Evolutionary conservation across 2,888 invertebrate species (phyloP).

Genomic region (Pomacea canaliculata): DNA sequence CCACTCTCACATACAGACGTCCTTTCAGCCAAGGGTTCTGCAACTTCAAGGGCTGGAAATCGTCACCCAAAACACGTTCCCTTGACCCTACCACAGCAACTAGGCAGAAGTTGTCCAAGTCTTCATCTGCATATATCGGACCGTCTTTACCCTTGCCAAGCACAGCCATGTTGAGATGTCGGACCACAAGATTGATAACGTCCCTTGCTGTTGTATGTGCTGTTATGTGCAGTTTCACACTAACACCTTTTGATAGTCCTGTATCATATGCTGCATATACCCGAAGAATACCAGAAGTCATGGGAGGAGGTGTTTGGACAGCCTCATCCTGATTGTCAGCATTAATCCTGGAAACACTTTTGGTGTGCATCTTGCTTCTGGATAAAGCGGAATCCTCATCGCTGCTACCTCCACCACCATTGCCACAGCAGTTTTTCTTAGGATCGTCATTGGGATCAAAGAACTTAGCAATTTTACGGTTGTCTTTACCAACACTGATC

Average conservation of each 20-base stretch:
- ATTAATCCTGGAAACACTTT: not conserved
- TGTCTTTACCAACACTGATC: conserved; percentile 61
- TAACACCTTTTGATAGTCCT: conserved; percentile 91
- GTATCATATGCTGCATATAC: conserved; percentile 97
- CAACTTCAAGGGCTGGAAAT: conserved; percentile 91
- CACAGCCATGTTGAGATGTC: conserved; percentile 82
- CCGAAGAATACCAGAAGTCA: conserved; percentile 74
- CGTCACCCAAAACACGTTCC: conserved; percentile 92
- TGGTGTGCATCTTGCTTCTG: no score
- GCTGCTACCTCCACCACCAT: not conserved
- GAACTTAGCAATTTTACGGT: conserved; percentile 61
- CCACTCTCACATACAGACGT: conserved; percentile 89
- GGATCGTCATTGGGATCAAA: conserved; percentile 61
- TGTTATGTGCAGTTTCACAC: conserved; percentile 92
- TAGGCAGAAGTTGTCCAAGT: conserved; percentile 89
- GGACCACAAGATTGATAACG: conserved; percentile 94
- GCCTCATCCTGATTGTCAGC: not conserved
- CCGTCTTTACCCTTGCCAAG: conserved; percentile 76
- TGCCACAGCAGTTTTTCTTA: conserved; percentile 21
- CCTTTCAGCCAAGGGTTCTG: conserved; percentile 98
- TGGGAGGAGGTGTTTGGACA: conserved; percentile 7
- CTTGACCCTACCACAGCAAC: conserved; percentile 96
- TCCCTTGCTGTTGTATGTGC: conserved; percentile 93
- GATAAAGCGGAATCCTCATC: not conserved
- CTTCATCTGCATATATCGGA: conserved; percentile 81